Evolutionary conservation across 1,140 invertebrate species (phyloP), one percentile per base, ranked within the genome.

Genomic region (Triops longicaudatus): DNA sequence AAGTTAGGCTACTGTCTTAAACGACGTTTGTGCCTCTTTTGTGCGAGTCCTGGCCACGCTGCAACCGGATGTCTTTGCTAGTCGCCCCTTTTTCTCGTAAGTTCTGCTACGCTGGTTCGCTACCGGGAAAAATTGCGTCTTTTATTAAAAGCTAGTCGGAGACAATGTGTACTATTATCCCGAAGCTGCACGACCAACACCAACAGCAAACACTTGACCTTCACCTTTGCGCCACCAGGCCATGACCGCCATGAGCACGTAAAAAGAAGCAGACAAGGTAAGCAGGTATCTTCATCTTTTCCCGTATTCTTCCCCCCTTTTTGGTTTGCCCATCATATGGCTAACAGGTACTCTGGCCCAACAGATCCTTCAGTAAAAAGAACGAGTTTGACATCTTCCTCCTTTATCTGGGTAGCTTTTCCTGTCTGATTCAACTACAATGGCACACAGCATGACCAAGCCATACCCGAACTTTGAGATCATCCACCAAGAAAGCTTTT

Each of bases 381-480:
- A 22, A 22, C 4, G 2, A 50, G 22, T n/a, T 1, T 17, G 22
- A 63, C 14, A 22, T 63, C 6, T 63, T 22, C 22, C 50, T 63
- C 22, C 17, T 22, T 63, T 9, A 12, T 63, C 50, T 63, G 17
- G 14, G 9, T 63, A 37, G 31, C 2, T 4, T 37, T 37, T 37
- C 31, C 22, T 63, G 10, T 63, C 14, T 63, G 50, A 22, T 63
- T 63, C 17, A 22, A 22, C 50, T 63, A 22, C n/a, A 63, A 63
- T 63, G 50, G 50, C 50, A 12, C 50, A 17, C 50, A 63, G 50
- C 50, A 63, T 63, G 50, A 63, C 50, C 50, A 63, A 22, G 50
- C 50, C 50, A 63, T 63, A 63, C 10, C 50, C 50, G 50, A 63
- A 63, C 50, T 63, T 63, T 63, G 50, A 63, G 50, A 63, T 63